Conservation (phyloP, 2,113 vertebrate species). For the Corvus hawaiiensis region DNA sequence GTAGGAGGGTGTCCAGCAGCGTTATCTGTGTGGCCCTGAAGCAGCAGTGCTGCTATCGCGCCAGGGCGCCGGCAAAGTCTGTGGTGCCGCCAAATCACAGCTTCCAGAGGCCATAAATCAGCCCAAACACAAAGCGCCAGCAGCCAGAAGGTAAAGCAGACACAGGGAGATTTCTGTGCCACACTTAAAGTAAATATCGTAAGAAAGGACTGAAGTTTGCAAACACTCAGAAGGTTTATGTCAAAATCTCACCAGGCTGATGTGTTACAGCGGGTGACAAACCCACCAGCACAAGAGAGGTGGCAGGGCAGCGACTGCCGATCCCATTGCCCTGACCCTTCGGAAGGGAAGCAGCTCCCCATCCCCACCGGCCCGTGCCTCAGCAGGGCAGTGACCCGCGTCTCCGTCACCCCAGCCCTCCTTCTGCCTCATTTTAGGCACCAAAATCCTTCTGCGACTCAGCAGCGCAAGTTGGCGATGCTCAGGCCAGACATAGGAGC, state of each 20-base stretch:
- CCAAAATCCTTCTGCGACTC: not conserved
- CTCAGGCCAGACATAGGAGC: not conserved
- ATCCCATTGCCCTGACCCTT: not conserved
- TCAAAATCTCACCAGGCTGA: not conserved
- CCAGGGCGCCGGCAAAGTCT: not conserved
- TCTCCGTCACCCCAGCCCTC: not conserved
- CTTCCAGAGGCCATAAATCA: not conserved
- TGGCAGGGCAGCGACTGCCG: rapidly evolving
- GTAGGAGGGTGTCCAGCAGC: rapidly evolving
- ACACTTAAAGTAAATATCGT: rapidly evolving
- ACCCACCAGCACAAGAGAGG: rapidly evolving
- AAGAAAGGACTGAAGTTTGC: not conserved
- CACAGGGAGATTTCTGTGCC: rapidly evolving
- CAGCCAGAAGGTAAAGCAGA: not conserved
- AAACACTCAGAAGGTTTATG: not conserved
- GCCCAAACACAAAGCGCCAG: not conserved
- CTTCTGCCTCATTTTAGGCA: not conserved
- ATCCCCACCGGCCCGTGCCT: not conserved
- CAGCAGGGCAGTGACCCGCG: not conserved
- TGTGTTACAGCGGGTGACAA: rapidly evolving
- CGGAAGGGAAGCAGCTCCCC: not conserved
- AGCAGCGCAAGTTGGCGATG: rapidly evolving
- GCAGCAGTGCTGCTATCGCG: not conserved
- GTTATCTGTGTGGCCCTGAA: not conserved
- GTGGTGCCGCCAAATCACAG: not conserved